Evolutionary conservation across 2,113 vertebrate species (phyloP), one percentile per base, ranked within the genome.

Genomic region (Perognathus longimembris): DNA sequence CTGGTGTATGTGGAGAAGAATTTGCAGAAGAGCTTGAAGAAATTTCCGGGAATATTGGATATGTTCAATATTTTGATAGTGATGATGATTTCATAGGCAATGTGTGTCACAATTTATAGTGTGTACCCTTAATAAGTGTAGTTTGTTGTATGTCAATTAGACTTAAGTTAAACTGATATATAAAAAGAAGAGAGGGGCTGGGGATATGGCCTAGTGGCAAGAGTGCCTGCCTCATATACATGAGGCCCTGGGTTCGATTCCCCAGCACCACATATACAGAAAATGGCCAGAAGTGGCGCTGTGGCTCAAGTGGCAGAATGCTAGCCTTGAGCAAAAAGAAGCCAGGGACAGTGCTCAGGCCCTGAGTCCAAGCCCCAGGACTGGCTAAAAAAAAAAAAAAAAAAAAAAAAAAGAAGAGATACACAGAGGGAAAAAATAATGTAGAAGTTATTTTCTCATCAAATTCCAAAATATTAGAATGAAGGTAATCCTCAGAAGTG

Each of bases 391-490:
- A n/a, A n/a, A n/a, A n/a, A n/a, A n/a, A n/a, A n/a, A n/a, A n/a
- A n/a, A n/a, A n/a, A n/a, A n/a, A n/a, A n/a, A n/a, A 92, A 70
- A 79, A 73, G 34, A 77, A 71, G 40, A 17, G 81, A 71, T 70
- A 84, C 6, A 91, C 0, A 5, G 90, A 59, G 40, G 34, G 45
- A n/a, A 95, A 50, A 86, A 88, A 73, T 6, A 88, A 73, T 6
- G 38, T 71, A 1, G 71, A 76, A 1, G 69, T 21, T 26, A 42
- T 50, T 42, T 89, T 96, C 36, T 75, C 32, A 83, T 63, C 67
- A 91, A 77, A 90, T 88, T 75, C 30, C 45, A 74, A 95, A 89
- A 91, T 75, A 85, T 42, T 82, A 71, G 50, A 88, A 83, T 30
- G n/a, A 80, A 96, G 59, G 59, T 28, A 66, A 75, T 74, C 45